Percentiles rank a stretch among this genome's conserved stretches.
These are phyloP conservation scores for Idaea straminata DNA, from an alignment of 2,888 invertebrate species.

Conservation along the genomic window DNA sequence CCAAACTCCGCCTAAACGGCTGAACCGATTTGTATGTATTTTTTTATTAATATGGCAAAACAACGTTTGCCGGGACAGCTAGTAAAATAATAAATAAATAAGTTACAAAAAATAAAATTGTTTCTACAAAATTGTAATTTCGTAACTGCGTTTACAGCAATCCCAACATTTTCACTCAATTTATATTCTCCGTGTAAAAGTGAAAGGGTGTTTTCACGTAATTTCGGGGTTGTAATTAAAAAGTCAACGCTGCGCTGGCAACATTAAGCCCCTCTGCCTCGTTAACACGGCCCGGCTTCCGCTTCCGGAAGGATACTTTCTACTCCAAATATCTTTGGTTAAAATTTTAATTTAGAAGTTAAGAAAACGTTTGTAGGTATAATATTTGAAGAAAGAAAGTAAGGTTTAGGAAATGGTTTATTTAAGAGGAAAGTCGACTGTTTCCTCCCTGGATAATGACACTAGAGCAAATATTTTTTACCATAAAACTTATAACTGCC, in stretches of 20 bases:
- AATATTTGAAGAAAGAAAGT: slow-evolving; percentile 4
- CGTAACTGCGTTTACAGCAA: slow-evolving; percentile 20
- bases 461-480: no score
- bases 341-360: slow-evolving; percentile 9
- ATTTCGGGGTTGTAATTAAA: slow-evolving; percentile 73
- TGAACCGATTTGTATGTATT: no score
- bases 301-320: slow-evolving; percentile 41
- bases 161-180: slow-evolving; percentile 40
- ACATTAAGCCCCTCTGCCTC: slow-evolving; percentile 62
- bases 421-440: no score
- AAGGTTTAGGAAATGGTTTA: no score
- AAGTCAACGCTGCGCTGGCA: slow-evolving; percentile 69
- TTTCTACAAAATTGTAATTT: neutral
- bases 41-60: no score
- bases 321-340: slow-evolving; percentile 10
- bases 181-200: slow-evolving; percentile 56
- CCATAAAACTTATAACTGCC: no score
- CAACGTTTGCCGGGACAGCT: no score
- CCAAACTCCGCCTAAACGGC: no score
- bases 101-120: neutral
- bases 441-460: no score
- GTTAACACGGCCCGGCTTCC: slow-evolving; percentile 57
- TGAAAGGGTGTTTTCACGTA: slow-evolving; percentile 67
- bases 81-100: no score
- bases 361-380: slow-evolving; percentile 6